Percentiles rank a stretch among this genome's conserved stretches.
These are phyloP conservation scores for Coilia nasus DNA, from an alignment of 2,797 vertebrate species.

Conservation along the genomic window DNA sequence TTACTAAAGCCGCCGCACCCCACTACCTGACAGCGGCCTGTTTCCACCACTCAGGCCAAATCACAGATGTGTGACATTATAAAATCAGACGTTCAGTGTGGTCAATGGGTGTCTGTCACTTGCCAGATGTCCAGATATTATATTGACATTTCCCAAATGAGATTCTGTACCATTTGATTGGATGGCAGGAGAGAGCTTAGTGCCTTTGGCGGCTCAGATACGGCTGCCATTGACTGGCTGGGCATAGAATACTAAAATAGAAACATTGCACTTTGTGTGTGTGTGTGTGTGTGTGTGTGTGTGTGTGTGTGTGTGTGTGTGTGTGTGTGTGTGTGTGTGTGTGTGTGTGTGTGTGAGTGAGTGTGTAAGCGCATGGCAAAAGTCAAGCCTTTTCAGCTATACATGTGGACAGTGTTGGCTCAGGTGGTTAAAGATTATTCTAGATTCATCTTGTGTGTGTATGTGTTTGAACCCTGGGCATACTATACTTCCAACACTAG, in stretches of 20 bases:
- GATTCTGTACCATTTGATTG: conserved; percentile 50
- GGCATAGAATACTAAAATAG: conserved; percentile 27
- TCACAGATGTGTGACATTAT: conserved; percentile 43
- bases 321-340: conserved; percentile 12
- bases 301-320: neutral
- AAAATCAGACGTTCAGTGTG: conserved; percentile 33
- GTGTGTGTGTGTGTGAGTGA: neutral
- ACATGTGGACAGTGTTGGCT: too few species aligned
- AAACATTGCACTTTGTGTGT: conserved; percentile 35
- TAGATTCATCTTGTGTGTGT: too few species aligned
- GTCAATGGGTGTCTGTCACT: conserved; percentile 48
- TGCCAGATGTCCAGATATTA: conserved; percentile 55
- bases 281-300: conserved; percentile 27
- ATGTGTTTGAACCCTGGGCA: too few species aligned
- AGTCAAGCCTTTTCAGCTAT: too few species aligned
- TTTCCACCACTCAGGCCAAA: conserved; percentile 38
- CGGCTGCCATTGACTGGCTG: conserved; percentile 42
- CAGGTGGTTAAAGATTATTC: too few species aligned
- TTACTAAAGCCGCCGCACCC: neutral
- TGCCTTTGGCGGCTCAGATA: conserved; percentile 49
- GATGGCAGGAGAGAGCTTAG: conserved; percentile 51
- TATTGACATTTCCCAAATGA: conserved; percentile 63
- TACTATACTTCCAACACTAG: too few species aligned
- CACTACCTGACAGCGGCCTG: neutral
- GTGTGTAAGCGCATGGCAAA: neutral